Base-by-base conservation (phyloP, 2,797 vertebrate species). In the Myoxocephalus aenaeus region DNA sequence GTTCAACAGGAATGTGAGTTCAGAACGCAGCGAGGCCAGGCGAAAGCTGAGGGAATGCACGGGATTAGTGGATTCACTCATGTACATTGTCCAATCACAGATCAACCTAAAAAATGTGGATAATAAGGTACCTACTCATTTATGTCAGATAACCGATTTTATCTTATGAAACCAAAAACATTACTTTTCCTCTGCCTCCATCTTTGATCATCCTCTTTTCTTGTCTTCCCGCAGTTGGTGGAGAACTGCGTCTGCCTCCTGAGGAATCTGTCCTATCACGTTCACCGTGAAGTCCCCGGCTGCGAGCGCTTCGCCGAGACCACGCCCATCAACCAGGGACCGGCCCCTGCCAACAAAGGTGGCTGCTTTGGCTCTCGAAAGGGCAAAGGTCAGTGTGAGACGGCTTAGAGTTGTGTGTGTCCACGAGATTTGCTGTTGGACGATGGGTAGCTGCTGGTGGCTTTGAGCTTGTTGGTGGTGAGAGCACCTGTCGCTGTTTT, bases 171-270 rank as follows among this genome's bases (percentile, higher is more conserved):
- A 46, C 0, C 20, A 34, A 15, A 42, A 42, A 7, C 25, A 6
- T 10, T 1, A 18, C 27, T 66, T 22, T 57, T 36, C 2, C 0
- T 29, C 18, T 4, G 0, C 32, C 36, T 56, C 15, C 7, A 1
- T 54, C 29, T 70, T 10, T 73, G 14, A 68, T 15, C 32, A 0
- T 18, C 10, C 42, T 7, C 0, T 58, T 15, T 2, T 15, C 7
- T 27, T 5, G 12, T 56, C n/a, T 20, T 74, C n/a, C 5, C 82
- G 27, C 81, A 99, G 98, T 92, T 99, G 90, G 96, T 98, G 86
- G 98, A 99, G 90, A 99, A 99, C 93, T 97, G 96, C 0, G 97
- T 99, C 76, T 99, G 98, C 87, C 95, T 99, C 77, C 93, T 99
- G 86, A 96, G 98, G 90, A 99, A 99, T 89, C 92, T 99, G 74